Percentiles rank a stretch among this genome's conserved stretches.
These are phyloP conservation scores for Iguana delicatissima DNA, from an alignment of 2,797 vertebrate genomes.

Conservation along the genomic window DNA sequence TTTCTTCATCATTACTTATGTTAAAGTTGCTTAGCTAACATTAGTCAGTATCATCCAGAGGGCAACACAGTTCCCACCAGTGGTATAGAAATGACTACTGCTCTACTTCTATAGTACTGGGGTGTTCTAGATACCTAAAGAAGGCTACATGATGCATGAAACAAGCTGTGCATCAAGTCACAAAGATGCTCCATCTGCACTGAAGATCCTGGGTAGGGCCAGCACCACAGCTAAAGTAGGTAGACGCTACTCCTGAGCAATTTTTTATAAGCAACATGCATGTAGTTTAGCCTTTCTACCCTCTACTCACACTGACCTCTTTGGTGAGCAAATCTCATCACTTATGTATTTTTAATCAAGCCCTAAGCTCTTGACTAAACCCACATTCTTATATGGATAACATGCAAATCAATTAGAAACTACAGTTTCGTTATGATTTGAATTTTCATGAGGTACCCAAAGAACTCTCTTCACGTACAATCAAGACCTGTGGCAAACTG, in stretches of 20 bases:
- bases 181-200: neutral
- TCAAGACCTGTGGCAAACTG: no score
- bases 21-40: no score
- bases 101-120: neutral
- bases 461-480: neutral
- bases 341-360: neutral
- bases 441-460: neutral
- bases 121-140: neutral
- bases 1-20: no score
- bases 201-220: neutral
- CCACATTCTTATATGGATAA: neutral
- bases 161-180: neutral
- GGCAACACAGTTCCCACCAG: neutral
- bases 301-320: neutral
- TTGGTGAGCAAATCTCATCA: neutral
- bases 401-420: neutral
- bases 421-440: neutral
- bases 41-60: no score
- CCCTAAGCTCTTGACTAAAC: neutral
- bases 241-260: neutral
- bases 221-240: neutral
- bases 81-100: neutral
- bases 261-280: neutral
- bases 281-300: neutral
- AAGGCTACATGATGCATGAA: neutral